Conservation (phyloP, 1,140 invertebrate species). For the Drosophila orena region DNA sequence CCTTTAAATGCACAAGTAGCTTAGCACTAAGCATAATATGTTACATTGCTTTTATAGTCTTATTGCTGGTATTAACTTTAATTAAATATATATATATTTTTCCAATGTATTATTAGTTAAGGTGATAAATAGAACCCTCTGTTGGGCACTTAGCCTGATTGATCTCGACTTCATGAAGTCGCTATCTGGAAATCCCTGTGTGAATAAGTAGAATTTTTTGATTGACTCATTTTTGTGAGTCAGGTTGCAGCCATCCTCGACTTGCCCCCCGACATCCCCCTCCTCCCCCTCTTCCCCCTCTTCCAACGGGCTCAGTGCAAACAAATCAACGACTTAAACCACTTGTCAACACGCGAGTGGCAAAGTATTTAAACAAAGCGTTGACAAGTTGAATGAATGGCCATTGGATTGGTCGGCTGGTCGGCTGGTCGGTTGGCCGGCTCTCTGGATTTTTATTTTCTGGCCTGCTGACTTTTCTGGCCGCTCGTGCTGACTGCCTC, state of each 20-base stretch:
- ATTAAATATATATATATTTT: too few relatives aligned
- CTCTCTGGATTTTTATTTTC: slow-evolving; percentile 26
- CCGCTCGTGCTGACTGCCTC: neutral
- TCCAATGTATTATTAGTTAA: neutral
- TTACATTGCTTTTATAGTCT: too few relatives aligned
- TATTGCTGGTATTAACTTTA: too few relatives aligned
- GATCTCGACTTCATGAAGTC: neutral
- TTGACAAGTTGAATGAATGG: slow-evolving; percentile 81
- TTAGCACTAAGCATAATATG: too few relatives aligned
- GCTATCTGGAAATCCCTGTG: slow-evolving; percentile 20
- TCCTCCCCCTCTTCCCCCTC: neutral
- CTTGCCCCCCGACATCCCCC: neutral
- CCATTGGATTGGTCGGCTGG: slow-evolving; percentile 42
- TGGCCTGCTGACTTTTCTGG: slow-evolving; percentile 12
- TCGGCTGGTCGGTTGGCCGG: slow-evolving; percentile 31
- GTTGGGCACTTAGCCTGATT: neutral
- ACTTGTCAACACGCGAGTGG: slow-evolving; percentile 81
- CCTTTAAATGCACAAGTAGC: too few relatives aligned
- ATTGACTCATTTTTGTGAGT: slow-evolving; percentile 79
- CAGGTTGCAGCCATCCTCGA: slow-evolving; percentile 15
- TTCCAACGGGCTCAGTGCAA: slow-evolving; percentile 62
- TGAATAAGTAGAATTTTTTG: slow-evolving; percentile 68
- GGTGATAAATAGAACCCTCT: neutral
- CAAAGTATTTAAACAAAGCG: slow-evolving; percentile 82
- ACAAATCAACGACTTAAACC: slow-evolving; percentile 83